Evolutionary conservation across 1,140 invertebrate genomes (phyloP).

Genomic region (Lepidostoma basale): DNA sequence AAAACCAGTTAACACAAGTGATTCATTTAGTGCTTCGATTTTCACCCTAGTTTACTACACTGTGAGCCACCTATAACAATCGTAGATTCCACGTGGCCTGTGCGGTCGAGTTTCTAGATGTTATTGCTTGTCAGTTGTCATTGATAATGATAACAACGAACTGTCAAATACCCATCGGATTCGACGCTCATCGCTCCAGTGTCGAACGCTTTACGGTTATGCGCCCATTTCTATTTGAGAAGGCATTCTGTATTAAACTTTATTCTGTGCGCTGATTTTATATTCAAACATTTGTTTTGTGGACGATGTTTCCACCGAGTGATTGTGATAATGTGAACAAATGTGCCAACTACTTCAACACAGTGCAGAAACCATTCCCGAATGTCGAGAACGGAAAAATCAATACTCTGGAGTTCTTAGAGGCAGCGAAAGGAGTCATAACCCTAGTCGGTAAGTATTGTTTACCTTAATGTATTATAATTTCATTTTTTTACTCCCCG

Average conservation of each 20-base stretch:
- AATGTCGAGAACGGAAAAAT: constrained; percentile 62
- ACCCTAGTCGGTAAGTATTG: constrained; percentile 32
- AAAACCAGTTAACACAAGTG: constrained; percentile 26
- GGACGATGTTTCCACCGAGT: constrained; percentile 12
- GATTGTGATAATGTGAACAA: constrained; percentile 13
- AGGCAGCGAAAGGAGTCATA: constrained; percentile 59
- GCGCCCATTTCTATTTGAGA: not conserved
- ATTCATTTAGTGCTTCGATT: constrained; percentile 33
- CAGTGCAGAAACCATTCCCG: constrained; percentile 57
- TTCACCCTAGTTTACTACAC: not conserved
- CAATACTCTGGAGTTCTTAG: constrained; percentile 66
- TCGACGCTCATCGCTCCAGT: too few relatives aligned
- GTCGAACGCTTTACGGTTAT: not conserved
- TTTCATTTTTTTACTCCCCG: too few relatives aligned
- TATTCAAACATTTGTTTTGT: too few relatives aligned
- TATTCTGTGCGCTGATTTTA: too few relatives aligned
- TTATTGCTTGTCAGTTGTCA: constrained; percentile 44
- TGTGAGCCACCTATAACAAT: not conserved
- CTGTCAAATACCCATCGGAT: too few relatives aligned
- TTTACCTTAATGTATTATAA: not conserved
- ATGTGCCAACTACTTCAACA: constrained; percentile 44
- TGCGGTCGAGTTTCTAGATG: too few relatives aligned
- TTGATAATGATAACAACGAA: constrained; percentile 8
- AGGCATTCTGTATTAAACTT: too few relatives aligned
- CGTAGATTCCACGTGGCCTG: constrained; percentile 47